A percentile compares a stretch with the other conserved stretches of the same genome.
phyloP scores from a whole-genome alignment of 2,797 vertebrate genomes.

The Neopelma chrysocephalum region DNA sequence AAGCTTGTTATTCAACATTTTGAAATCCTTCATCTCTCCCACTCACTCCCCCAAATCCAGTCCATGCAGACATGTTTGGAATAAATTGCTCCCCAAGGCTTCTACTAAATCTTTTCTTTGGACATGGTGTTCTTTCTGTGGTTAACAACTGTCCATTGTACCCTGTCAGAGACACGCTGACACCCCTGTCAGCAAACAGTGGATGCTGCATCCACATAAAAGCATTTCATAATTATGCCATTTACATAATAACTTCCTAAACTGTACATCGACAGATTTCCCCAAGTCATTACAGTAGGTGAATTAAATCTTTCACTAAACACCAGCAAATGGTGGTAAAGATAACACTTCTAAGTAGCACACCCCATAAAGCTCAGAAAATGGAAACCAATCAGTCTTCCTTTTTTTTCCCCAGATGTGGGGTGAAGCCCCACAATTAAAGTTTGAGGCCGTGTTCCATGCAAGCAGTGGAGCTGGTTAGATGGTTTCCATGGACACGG shows the following conservation, averaged over 20 bases:
- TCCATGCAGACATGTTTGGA: neutral
- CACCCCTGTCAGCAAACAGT: neutral
- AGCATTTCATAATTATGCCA: conserved; percentile 21
- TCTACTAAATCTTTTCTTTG: neutral
- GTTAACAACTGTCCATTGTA: neutral
- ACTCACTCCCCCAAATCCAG: neutral
- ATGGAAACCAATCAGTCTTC: conserved; percentile 47
- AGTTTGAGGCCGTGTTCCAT: too few relatives aligned
- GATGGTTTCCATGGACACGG: too few relatives aligned
- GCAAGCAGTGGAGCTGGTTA: too few relatives aligned
- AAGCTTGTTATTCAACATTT: neutral
- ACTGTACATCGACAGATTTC: conserved; percentile 31
- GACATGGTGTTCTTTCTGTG: neutral
- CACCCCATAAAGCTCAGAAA: conserved; percentile 46
- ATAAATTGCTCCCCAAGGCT: neutral
- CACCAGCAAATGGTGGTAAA: conserved; percentile 25
- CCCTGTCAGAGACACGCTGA: neutral
- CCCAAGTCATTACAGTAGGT: conserved; percentile 37
- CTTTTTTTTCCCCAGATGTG: too few relatives aligned
- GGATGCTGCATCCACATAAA: conserved; percentile 13
- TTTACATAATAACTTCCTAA: conserved; percentile 51
- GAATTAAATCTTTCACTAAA: conserved; percentile 57
- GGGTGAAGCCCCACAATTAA: too few relatives aligned
- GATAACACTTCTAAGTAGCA: conserved; percentile 40
- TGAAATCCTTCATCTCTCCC: neutral